Percentiles rank a stretch among this genome's conserved stretches.
Conservation (phyloP, 2,797 vertebrate genomes). For the Astyanax mexicanus region DNA sequence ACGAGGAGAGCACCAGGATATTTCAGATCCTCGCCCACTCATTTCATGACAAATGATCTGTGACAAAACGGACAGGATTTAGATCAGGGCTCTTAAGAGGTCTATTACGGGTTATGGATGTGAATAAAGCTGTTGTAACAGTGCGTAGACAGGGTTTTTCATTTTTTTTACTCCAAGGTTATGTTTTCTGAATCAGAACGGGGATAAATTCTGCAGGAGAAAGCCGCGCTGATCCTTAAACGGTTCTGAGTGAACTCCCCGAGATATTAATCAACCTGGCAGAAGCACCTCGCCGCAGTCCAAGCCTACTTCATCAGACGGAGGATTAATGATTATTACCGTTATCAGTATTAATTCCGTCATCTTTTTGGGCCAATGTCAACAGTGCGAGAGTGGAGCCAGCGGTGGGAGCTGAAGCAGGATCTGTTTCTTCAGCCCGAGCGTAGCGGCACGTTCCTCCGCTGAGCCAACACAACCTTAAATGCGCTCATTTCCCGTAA, state of each 20-base stretch:
- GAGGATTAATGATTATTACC: conserved; percentile 55
- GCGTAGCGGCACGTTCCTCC: conserved; percentile 15
- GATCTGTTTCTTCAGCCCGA: conserved; percentile 4
- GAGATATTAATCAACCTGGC: conserved; percentile 35
- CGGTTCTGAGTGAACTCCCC: conserved; percentile 33
- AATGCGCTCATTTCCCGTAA: conserved; percentile 50
- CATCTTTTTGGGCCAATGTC: conserved; percentile 45
- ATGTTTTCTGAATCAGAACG: conserved; percentile 36
- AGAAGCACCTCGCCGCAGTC: conserved; percentile 31
- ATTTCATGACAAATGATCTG: conserved; percentile 64
- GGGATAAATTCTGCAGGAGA: conserved; percentile 31
- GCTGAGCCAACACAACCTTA: conserved; percentile 45
- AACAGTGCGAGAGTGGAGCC: conserved; percentile 40
- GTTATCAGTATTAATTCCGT: conserved; percentile 40
- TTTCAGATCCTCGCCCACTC: conserved; percentile 62
- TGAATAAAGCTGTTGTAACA: conserved; percentile 51
- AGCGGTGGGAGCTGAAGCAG: conserved; percentile 13
- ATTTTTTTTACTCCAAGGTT: conserved; percentile 31
- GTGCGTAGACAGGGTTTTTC: conserved; percentile 17
- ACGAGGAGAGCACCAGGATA: conserved; percentile 57
- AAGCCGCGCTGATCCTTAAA: conserved; percentile 25
- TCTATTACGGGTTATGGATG: conserved; percentile 45
- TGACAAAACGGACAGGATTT: conserved; percentile 56
- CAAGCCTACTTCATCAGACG: conserved; percentile 44
- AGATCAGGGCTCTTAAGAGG: conserved; percentile 45